Evolutionary conservation across 2,113 vertebrate species (phyloP), one percentile per base, ranked within the genome.

Genomic region (Ptilonorhynchus violaceus): DNA sequence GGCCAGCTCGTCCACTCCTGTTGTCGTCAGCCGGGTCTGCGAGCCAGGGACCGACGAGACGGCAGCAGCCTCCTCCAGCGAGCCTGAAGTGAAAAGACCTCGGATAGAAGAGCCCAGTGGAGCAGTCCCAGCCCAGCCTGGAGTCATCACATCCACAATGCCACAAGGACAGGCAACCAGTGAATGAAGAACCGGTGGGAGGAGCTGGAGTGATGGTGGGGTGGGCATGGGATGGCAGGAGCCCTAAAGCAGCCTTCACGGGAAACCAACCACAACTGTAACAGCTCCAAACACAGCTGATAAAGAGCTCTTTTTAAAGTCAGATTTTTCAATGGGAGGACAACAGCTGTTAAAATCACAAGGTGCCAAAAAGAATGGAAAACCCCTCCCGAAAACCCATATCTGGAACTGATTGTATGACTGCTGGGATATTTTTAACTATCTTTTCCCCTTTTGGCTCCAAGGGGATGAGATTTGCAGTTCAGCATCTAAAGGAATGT

Each of bases 1-100:
- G 97, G 99, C 99, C 15, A 99, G 99, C 92, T 99, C 99, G 0
- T 99, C 99, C 56, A 98, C 99, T 12, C 99, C 99, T 0, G 99
- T 99, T 70, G 97, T 99, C 76, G 98, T 99, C 96, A 98, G 97
- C 95, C 97, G 98, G 53, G 98, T 98, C 19, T 96, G 98, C 14
- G 98, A 98, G 77, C 88, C 98, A 15, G 98, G 98, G 78, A 80
- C 91, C 1, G 98, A 99, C 73, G 97, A 97, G 27, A 82, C 96
- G 3, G 87, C 98, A 2, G 91, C 98, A 47, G 76, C 93, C 11
- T 93, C 96, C n/a, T 85, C 89, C 5, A 98, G 96, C 14, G 99
- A 99, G 55, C 99, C 99, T 2, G 99, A 99, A 82, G 96, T 98
- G 95, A 99, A 99, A 88, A 97, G 99, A 93, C 72, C 98, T 6